Percentiles rank a stretch among this genome's conserved stretches.
Evolutionary conservation across 1,140 invertebrate genomes (phyloP).

Genomic region (Eumaeus atala): DNA sequence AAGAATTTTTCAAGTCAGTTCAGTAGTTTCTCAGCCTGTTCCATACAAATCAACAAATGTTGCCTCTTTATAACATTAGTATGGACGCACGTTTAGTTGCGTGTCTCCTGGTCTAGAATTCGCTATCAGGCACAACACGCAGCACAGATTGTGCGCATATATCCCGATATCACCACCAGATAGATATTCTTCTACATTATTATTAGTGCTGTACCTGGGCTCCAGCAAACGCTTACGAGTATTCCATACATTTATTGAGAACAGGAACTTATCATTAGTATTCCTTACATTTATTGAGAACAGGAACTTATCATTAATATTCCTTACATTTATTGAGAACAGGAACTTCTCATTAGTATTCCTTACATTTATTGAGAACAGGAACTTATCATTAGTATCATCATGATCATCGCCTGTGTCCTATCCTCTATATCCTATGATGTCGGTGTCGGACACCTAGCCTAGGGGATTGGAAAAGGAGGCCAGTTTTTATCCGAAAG

Average conservation of each 20-base stretch:
- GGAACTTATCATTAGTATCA: background rate
- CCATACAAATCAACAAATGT: no score
- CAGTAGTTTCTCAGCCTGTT: no score
- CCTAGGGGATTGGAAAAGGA: no score
- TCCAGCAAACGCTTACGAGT: conserved; percentile 12
- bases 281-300: background rate
- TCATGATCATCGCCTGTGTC: no score
- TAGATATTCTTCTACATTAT: conserved; percentile 40
- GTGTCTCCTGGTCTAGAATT: conserved; percentile 20
- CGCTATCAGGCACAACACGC: conserved; percentile 26
- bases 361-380: background rate
- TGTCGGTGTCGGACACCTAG: no score
- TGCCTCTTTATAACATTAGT: no score
- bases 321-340: no score
- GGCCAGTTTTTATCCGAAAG: no score
- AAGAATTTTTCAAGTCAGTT: no score
- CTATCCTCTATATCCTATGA: no score
- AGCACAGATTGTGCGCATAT: conserved; percentile 35
- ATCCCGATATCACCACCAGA: conserved; percentile 31
- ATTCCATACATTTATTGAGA: background rate
- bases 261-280: background rate
- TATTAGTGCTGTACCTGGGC: conserved; percentile 27
- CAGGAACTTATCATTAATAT: background rate
- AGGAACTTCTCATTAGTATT: conserved; percentile 1
- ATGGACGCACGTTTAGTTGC: background rate